Evolutionary conservation across 2,113 vertebrate species (phyloP), one percentile per base, ranked within the genome.

Genomic region (Phylloscopus trochiloides): DNA sequence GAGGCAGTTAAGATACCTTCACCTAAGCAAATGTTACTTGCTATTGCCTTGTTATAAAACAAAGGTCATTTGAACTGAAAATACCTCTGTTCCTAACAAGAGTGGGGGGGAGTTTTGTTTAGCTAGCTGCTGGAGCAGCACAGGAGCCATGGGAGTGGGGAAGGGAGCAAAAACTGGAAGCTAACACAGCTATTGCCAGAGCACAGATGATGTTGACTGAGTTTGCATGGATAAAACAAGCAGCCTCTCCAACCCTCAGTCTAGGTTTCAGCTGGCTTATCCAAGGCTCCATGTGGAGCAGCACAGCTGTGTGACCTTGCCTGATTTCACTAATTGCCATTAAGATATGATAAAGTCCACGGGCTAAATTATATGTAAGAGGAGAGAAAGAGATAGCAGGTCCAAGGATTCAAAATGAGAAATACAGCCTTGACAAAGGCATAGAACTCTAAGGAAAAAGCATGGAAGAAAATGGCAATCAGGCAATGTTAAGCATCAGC

Each of bases 1-100:
- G 86, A 88, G 75, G 42, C 24, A 9, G 94, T 97, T 95, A 95
- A 88, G 79, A 63, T 71, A 86, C 71, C 68, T 92, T 83, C 82
- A 88, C 86, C 75, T 51, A 62, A 86, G 71, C 54, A 92, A 92
- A 87, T 11, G 7, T 12, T 85, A 65, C 82, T 86, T 92, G 62
- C 61, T 95, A 31, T 75, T 74, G 51, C 25, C 72, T 36, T 80
- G 72, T 86, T 91, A 89, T 62, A 86, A 96, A 94, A 92, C 57
- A 77, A 80, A 93, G 72, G 92, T 94, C 59, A 18, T 61, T 92
- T 75, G 76, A 52, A 89, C 86, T 75, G 83, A 77, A 92, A 88
- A 90, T 94, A 89, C 34, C 61, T 86, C 45, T 82, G 45, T 52
- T 72, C 50, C n/a, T 29, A 52, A 76, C 40, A 0, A 1, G 70